Conservation (phyloP, 2,113 vertebrate genomes). For the Probosciger aterrimus region DNA sequence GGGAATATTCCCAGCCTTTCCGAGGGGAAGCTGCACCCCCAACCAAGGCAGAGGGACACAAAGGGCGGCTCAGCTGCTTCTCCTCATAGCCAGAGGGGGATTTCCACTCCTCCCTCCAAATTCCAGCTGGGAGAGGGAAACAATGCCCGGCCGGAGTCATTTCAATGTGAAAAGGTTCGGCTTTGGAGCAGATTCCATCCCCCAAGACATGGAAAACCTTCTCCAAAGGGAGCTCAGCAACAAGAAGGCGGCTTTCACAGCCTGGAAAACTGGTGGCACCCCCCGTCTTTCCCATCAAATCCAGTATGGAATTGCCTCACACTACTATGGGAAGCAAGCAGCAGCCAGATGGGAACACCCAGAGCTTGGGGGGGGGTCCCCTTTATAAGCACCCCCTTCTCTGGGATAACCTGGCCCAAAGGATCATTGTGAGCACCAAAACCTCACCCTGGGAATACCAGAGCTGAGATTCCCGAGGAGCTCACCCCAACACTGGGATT, state of each 20-base stretch:
- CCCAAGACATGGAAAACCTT: conserved; percentile 24
- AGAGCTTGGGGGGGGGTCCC: not conserved
- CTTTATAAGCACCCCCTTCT: not conserved
- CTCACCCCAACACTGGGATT: too few species aligned
- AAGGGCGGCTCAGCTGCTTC: conserved; percentile 29
- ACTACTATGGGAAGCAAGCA: not conserved
- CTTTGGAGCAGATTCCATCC: not conserved
- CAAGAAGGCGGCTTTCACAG: conserved; percentile 35
- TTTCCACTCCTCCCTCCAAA: not conserved
- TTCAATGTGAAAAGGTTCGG: conserved; percentile 23
- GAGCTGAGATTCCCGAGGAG: not conserved
- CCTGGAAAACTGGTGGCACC: not conserved
- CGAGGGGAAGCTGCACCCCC: not conserved
- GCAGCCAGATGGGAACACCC: too few species aligned
- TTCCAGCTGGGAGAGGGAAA: conserved; percentile 40
- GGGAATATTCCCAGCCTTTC: conserved; percentile 53
- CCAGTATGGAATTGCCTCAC: not conserved
- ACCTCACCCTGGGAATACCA: not conserved
- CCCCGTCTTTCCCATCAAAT: not conserved
- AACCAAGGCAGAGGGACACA: not conserved
- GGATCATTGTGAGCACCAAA: not conserved
- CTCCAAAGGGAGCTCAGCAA: conserved; percentile 27
- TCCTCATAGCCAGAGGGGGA: conserved; percentile 22
- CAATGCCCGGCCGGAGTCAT: not conserved
- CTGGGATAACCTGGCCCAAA: not conserved